Percentiles rank a stretch among this genome's conserved stretches.
phyloP scores from a whole-genome alignment of 2,888 invertebrate species.

The Perizoma flavofasciatum region DNA sequence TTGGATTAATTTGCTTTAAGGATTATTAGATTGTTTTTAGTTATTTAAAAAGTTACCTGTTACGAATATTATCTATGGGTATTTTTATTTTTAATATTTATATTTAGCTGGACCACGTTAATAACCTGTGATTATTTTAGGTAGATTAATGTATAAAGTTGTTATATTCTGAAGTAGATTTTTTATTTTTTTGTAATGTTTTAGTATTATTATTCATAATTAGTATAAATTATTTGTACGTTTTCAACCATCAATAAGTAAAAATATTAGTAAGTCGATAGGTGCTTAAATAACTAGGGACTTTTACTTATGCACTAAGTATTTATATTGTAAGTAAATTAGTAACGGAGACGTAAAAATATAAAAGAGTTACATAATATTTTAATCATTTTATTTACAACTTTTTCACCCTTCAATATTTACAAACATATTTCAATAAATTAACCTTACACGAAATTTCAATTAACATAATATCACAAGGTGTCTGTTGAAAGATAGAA shows the following conservation, averaged over 20 bases:
- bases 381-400: conserved; percentile 17
- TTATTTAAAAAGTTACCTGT: background rate
- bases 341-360: background rate
- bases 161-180: no score
- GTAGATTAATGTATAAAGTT: background rate
- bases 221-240: no score
- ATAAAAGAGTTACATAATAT: background rate
- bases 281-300: no score
- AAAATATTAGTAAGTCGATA: no score
- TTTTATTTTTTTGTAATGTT: background rate
- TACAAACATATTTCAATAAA: conserved; percentile 26
- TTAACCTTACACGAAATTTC: conserved; percentile 24
- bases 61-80: no score
- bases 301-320: no score
- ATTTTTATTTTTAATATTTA: background rate
- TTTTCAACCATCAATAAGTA: no score
- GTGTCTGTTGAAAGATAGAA: conserved; percentile 8
- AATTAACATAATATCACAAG: conserved; percentile 53
- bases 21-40: background rate
- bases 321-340: no score
- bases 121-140: conserved; percentile 19
- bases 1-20: no score
- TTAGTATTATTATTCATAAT: background rate
- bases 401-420: conserved; percentile 29
- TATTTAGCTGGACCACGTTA: conserved; percentile 11